Percentiles rank a stretch among this genome's conserved stretches.
Evolutionary conservation across 2,888 invertebrate genomes (phyloP).

Genomic region (Monoplex corrugatus): DNA sequence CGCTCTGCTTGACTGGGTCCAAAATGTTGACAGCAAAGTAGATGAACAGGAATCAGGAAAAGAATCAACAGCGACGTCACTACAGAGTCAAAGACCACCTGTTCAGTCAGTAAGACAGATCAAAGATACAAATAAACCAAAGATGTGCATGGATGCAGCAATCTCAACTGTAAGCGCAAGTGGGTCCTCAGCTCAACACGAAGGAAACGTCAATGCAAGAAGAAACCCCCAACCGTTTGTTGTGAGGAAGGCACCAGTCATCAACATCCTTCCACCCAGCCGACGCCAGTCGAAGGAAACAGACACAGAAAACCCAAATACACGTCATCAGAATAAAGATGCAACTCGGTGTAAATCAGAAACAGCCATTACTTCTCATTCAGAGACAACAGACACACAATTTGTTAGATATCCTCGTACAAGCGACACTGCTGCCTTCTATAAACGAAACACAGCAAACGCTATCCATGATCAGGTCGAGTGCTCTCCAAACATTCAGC

Average conservation of each 20-base stretch:
- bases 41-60: neutral
- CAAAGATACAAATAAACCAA: neutral
- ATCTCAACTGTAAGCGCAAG: neutral
- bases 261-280: neutral
- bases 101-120: neutral
- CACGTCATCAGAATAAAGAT: neutral
- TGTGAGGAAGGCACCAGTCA: neutral
- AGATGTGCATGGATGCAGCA: neutral
- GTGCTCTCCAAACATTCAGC: no score
- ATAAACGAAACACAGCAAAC: no score
- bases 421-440: neutral
- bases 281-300: slow-evolving; percentile 4
- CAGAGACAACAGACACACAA: neutral
- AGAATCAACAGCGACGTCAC: no score
- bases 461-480: no score
- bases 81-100: no score
- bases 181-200: neutral
- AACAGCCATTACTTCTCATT: neutral
- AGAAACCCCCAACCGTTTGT: neutral
- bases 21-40: neutral
- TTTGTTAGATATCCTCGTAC: neutral
- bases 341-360: neutral
- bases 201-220: neutral
- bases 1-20: slow-evolving; percentile 16
- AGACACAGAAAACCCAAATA: neutral